Conservation (phyloP, 2,888 invertebrate species). For the Caenorhabditis parvicauda region DNA sequence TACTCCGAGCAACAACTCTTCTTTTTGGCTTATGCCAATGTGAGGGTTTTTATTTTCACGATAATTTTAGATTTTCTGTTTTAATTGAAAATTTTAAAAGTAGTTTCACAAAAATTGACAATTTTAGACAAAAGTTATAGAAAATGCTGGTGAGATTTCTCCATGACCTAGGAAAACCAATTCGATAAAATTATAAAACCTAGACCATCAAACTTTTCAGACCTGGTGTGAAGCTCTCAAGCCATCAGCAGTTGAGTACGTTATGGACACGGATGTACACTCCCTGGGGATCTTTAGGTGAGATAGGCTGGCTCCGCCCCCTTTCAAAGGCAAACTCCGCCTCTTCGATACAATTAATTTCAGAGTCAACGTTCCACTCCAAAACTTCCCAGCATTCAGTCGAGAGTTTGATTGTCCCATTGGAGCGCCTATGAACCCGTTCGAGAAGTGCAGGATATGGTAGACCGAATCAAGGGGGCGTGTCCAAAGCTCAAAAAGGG, state of each 20-base stretch:
- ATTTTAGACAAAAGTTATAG: too few relatives aligned
- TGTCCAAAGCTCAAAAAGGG: too few relatives aligned
- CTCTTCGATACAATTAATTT: too few relatives aligned
- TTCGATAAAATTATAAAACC: too few relatives aligned
- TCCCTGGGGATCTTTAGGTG: conserved; percentile 45
- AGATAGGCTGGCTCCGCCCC: too few relatives aligned
- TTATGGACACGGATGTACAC: conserved; percentile 51
- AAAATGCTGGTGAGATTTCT: too few relatives aligned
- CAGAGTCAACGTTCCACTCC: conserved; percentile 24
- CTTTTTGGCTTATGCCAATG: conserved; percentile 65
- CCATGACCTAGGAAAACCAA: too few relatives aligned
- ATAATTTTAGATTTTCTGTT: not conserved
- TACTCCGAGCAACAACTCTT: conserved; percentile 65
- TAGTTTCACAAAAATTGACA: not conserved
- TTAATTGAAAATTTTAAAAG: not conserved
- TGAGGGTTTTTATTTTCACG: conserved; percentile 5
- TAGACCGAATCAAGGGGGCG: too few relatives aligned
- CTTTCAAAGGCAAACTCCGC: too few relatives aligned
- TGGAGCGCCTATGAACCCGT: conserved; percentile 61
- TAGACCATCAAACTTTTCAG: conserved; percentile 24
- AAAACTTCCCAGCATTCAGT: conserved; percentile 53
- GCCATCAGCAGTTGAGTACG: conserved; percentile 45
- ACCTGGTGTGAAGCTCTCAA: conserved; percentile 54
- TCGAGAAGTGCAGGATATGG: conserved; percentile 58
- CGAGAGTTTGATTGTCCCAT: conserved; percentile 59